Evolutionary conservation across 2,797 vertebrate genomes (phyloP).

Genomic region (Muscicapa striata): DNA sequence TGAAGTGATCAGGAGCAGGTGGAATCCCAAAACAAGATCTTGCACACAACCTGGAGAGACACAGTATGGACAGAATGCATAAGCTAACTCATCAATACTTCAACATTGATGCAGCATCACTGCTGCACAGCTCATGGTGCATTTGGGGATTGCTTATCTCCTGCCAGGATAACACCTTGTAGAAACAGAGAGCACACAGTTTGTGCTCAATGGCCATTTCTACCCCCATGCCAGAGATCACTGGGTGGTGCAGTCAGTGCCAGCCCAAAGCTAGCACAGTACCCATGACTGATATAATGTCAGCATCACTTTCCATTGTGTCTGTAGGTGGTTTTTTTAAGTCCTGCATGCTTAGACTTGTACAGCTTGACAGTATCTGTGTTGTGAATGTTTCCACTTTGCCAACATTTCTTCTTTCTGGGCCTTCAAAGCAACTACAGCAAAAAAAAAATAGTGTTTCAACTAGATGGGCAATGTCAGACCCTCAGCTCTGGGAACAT

Average conservation of each 20-base stretch:
- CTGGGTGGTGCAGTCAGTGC: not conserved
- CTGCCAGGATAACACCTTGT: not conserved
- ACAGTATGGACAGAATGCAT: not conserved
- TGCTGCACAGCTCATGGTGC: not conserved
- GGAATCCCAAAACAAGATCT: not conserved
- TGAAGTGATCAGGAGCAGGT: not conserved
- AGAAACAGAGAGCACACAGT: not conserved
- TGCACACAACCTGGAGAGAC: not conserved
- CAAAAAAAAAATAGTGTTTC: not conserved
- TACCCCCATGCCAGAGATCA: accelerated
- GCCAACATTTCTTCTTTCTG: not conserved
- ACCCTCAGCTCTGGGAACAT: not conserved
- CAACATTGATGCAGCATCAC: accelerated
- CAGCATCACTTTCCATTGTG: not conserved
- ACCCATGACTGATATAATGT: not conserved
- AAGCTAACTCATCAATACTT: not conserved
- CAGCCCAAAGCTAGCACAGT: not conserved
- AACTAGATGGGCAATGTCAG: accelerated
- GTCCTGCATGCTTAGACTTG: not conserved
- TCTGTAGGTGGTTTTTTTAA: not conserved
- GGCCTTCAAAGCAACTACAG: not conserved
- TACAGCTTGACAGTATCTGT: not conserved
- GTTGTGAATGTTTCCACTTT: not conserved
- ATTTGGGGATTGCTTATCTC: not conserved
- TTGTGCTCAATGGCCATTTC: not conserved